Conservation (phyloP, 2,888 invertebrate genomes). For the Epirrhoe alternata region DNA sequence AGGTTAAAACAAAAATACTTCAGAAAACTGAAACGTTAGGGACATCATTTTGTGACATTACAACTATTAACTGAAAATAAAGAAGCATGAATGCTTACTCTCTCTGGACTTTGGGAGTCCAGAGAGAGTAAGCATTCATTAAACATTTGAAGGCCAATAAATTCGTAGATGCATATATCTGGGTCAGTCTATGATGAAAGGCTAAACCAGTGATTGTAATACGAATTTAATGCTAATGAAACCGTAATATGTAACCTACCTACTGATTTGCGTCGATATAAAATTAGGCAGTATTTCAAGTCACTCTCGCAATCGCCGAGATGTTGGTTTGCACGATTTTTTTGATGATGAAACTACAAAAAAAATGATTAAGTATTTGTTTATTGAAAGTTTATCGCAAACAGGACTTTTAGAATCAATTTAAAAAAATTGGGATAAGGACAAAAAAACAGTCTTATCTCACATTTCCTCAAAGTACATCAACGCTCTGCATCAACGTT, state of each 20-base stretch:
- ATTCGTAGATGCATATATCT: conserved; percentile 26
- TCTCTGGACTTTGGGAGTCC: neutral
- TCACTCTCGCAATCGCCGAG: conserved; percentile 6
- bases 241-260: conserved; percentile 13
- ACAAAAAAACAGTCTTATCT: too few species aligned
- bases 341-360: neutral
- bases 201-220: conserved; percentile 37
- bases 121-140: too few species aligned
- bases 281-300: conserved; percentile 18
- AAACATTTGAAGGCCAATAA: conserved; percentile 18
- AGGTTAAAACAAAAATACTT: too few species aligned
- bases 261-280: conserved; percentile 16
- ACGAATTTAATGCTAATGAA: conserved; percentile 39
- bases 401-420: neutral
- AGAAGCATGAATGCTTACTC: too few species aligned
- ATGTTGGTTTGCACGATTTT: conserved; percentile 5
- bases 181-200: conserved; percentile 41
- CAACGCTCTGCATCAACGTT: too few species aligned
- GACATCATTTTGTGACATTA: too few species aligned
- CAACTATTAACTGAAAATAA: too few species aligned
- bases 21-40: neutral
- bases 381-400: neutral
- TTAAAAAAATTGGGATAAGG: too few species aligned
- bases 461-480: too few species aligned
- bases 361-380: neutral